Conservation (phyloP, 37 sponge, comb jelly and placozoan genomes). For the Axinella damicornis region DNA sequence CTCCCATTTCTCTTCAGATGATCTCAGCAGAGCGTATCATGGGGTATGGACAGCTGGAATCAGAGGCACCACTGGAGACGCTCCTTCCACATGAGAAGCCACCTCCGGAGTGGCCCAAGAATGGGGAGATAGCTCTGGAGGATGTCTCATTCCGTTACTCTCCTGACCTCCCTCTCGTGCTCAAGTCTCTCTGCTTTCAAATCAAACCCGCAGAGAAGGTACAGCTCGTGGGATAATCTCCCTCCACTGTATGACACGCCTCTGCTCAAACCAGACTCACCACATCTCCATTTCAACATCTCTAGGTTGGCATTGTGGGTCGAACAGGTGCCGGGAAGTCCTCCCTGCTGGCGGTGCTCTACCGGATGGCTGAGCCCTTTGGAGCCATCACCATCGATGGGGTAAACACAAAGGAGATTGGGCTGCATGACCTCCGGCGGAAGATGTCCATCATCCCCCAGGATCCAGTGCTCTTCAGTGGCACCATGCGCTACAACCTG, state of each 20-base stretch:
- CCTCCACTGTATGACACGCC: too few species aligned
- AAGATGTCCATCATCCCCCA: constrained; percentile 90
- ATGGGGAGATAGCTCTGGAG: constrained; percentile 53
- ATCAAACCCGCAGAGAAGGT: constrained; percentile 80
- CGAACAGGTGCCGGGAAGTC: constrained; percentile 96
- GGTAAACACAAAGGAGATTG: constrained; percentile 69
- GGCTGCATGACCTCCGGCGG: constrained; percentile 82
- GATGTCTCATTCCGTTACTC: constrained; percentile 66
- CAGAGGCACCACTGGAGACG: constrained; percentile 75
- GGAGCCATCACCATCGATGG: constrained; percentile 87
- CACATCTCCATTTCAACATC: too few species aligned
- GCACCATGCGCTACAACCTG: constrained; percentile 87
- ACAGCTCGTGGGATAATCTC: too few species aligned
- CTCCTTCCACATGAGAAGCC: constrained; percentile 43
- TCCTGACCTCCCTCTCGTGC: constrained; percentile 45
- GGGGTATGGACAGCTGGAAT: constrained; percentile 61
- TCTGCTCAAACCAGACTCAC: too few species aligned
- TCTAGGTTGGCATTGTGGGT: constrained; percentile 90
- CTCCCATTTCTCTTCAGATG: constrained; percentile 58
- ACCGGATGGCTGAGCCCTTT: constrained; percentile 86
- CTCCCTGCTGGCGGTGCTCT: constrained; percentile 82
- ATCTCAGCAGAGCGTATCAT: constrained; percentile 83
- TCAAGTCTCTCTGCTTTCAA: constrained; percentile 56
- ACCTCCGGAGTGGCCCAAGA: constrained; percentile 72
- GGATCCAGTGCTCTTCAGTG: constrained; percentile 94